These are phyloP conservation scores for Drosophila ohnishii DNA, from an alignment of 1,140 invertebrate species.

Conservation along the genomic window DNA sequence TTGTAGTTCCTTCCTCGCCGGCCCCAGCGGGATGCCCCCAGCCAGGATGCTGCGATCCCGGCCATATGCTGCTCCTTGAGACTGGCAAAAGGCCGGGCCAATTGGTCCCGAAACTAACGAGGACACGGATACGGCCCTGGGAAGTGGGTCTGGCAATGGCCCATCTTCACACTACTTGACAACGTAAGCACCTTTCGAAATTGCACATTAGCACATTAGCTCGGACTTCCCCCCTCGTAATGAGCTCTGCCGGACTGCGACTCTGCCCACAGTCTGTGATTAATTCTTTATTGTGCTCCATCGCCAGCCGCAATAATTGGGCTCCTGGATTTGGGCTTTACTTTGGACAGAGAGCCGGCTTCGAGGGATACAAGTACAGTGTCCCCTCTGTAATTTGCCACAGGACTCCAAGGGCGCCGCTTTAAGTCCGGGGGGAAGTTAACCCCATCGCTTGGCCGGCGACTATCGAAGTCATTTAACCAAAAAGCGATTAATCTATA, in stretches of 20 bases:
- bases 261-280: constrained; percentile 56
- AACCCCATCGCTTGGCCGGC: constrained; percentile 10
- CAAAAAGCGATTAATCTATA: constrained; percentile 82
- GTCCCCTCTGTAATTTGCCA: constrained; percentile 45
- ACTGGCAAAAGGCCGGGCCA: constrained; percentile 43
- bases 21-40: constrained; percentile 36
- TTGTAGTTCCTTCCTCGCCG: constrained; percentile 59
- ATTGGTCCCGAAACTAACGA: constrained; percentile 49
- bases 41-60: constrained; percentile 13
- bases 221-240: constrained; percentile 25
- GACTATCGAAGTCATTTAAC: constrained; percentile 79
- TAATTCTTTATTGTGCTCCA: constrained; percentile 72
- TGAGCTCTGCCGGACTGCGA: constrained; percentile 12
- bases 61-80: constrained; percentile 64
- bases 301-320: constrained; percentile 36
- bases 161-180: constrained; percentile 82
- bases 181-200: constrained; percentile 82
- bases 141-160: constrained; percentile 4
- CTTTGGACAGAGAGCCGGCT: not conserved
- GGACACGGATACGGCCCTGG: not conserved
- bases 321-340: constrained; percentile 28
- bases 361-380: constrained; percentile 6
- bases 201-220: constrained; percentile 80
- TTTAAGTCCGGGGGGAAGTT: constrained; percentile 15
- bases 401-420: constrained; percentile 23